Conservation (phyloP, 2,113 vertebrate genomes). For the Gasterosteus nipponicus region DNA sequence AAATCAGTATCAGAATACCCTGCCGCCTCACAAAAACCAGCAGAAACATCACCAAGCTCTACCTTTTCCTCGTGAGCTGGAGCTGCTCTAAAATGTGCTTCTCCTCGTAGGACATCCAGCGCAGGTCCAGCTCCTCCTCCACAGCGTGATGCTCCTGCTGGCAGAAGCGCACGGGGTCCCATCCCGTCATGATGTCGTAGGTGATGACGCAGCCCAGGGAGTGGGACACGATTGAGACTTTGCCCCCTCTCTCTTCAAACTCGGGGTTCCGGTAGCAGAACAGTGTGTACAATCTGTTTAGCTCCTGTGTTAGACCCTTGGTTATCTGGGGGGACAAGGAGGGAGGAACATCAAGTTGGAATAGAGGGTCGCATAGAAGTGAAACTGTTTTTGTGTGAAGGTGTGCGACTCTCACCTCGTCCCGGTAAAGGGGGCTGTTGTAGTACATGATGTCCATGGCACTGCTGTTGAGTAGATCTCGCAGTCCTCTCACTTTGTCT, state of each 20-base stretch:
- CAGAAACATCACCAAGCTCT: conserved; percentile 24
- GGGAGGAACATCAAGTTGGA: not conserved
- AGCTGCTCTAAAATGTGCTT: conserved; percentile 89
- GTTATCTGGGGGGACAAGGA: conserved; percentile 85
- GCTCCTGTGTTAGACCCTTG: conserved; percentile 94
- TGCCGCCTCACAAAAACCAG: not conserved
- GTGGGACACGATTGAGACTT: conserved; percentile 96
- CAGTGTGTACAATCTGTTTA: conserved; percentile 93
- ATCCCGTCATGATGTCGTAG: conserved; percentile 98
- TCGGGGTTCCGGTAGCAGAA: conserved; percentile 98
- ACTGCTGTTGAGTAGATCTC: conserved; percentile 98
- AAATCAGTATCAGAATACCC: not conserved
- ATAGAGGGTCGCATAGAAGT: not conserved
- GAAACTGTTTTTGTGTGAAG: not conserved
- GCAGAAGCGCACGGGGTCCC: conserved; percentile 93
- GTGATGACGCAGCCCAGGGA: conserved; percentile 97
- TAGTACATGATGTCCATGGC: conserved; percentile 99
- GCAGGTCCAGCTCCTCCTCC: conserved; percentile 84
- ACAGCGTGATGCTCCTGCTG: conserved; percentile 90
- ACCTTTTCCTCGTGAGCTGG: conserved; percentile 88
- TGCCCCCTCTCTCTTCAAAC: conserved; percentile 93
- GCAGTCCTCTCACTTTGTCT: conserved; percentile 95
- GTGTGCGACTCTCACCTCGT: conserved; percentile 83
- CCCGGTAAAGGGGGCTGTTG: conserved; percentile 95
- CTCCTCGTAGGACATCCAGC: conserved; percentile 90